A percentile compares a stretch with the other conserved stretches of the same genome.
Evolutionary conservation across 2,888 invertebrate genomes (phyloP).

Genomic region (Tridacna crocea): DNA sequence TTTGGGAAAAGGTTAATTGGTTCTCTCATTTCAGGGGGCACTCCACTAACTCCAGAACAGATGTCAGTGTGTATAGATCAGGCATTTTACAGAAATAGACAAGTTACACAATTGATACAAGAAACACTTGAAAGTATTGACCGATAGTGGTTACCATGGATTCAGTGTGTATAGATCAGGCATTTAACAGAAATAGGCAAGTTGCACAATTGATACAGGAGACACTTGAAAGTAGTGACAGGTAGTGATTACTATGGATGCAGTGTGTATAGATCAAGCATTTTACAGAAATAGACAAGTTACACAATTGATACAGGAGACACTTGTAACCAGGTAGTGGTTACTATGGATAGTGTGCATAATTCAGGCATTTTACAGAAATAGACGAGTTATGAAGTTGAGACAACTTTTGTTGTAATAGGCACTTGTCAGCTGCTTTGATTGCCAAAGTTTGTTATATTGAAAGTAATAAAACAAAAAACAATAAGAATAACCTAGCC

Average conservation of each 20-base stretch:
- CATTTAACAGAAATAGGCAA: constrained; percentile 67
- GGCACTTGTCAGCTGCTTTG: too few species aligned
- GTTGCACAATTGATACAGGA: constrained; percentile 68
- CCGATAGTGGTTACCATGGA: constrained; percentile 50
- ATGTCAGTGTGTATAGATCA: constrained; percentile 72
- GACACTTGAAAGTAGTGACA: constrained; percentile 71
- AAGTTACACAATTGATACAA: constrained; percentile 68
- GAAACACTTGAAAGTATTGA: constrained; percentile 72
- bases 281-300: constrained; percentile 68
- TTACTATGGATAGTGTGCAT: constrained; percentile 56
- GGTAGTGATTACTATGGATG: constrained; percentile 38
- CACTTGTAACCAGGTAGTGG: constrained; percentile 67
- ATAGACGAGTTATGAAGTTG: constrained; percentile 66
- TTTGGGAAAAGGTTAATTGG: neutral
- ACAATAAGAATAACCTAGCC: too few species aligned
- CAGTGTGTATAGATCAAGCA: constrained; percentile 70
- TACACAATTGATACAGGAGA: constrained; percentile 68
- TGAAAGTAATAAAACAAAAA: too few species aligned
- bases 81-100: constrained; percentile 66
- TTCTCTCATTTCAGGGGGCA: constrained; percentile 69
- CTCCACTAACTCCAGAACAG: constrained; percentile 70
- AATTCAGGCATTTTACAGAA: constrained; percentile 68
- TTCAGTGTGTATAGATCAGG: constrained; percentile 68
- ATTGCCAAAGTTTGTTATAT: too few species aligned
- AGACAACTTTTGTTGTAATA: neutral